Evolutionary conservation across 1,140 invertebrate genomes (phyloP), one percentile per base, ranked within the genome.

Genomic region (Halictus rubicundus): DNA sequence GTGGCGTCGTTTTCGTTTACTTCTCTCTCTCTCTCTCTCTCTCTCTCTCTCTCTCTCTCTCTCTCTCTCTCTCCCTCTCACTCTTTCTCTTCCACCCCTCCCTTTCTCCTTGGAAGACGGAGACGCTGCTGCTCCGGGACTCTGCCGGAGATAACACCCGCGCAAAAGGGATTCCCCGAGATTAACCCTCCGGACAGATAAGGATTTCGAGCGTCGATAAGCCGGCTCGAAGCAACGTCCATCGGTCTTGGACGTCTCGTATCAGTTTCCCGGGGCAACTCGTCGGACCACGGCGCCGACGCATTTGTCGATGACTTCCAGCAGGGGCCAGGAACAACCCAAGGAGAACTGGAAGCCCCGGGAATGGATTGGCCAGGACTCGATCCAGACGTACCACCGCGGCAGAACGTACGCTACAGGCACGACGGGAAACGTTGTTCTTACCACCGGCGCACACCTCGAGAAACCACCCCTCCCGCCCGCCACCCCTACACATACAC

Each of bases 101-200:
- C 25, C 25, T 2, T 10, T 46, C 4, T 54, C 19, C 7, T 54
- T 21, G 49, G 49, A 16, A 21, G 21, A 21, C 32, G 72, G n/a
- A 83, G 61, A 79, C 61, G 82, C 49, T 66, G 66, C 57, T 66
- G 66, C 54, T 39, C 39, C 37, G n/a, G 42, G 64, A 74, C 61
- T 75, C 61, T 57, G 61, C 78, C 61, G 81, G 60, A 90, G 88
- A 90, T 90, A 90, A 88, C 82, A 83, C 78, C 49, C 81, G 86
- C 68, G 89, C 82, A 84, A 87, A 82, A 83, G 76, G 82, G 87
- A 90, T 89, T 88, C 83, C 42, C 57, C 64, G 81, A 89, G 89
- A 90, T 90, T 89, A 88, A 89, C 87, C 87, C 86, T 78, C 65
- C 81, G 84, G 84, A 88, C 82, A 85, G 89, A 90, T 89, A 90